Base-by-base conservation (phyloP, 2,113 vertebrate species). In the Procavia capensis region DNA sequence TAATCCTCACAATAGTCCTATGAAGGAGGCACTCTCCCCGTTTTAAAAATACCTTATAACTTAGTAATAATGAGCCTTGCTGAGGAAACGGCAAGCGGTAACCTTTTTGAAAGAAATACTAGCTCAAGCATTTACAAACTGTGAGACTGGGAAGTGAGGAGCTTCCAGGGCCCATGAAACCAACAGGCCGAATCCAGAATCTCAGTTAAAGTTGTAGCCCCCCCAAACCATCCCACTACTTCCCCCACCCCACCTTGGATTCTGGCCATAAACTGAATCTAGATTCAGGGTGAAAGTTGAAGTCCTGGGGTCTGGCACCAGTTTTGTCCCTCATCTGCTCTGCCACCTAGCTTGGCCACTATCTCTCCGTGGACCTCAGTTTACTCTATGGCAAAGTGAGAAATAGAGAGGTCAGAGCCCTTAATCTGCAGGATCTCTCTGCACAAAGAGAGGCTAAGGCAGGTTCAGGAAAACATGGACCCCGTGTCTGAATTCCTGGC, bases 401-500 rank as follows among this genome's bases (percentile, higher is more conserved):
- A 93, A 54, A 16, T 22, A 20, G 34, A 20, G 27, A 14, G 31
- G 70, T 61, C 39, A 63, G 74, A 54, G 41, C 14, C 39, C 11
- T 82, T 80, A 29, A 81, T 89, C 64, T n/a, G 36, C 57, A 59
- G 41, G 16, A n/a, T 74, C 86, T 85, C 75, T 59, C 9, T 27
- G 59, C 78, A 96, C 68, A 96, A 87, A 87, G 75, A 78, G 50
- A 85, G 70, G 41, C 70, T 43, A 22, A 72, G 80, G 54, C 72
- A 78, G 92, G 80, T 91, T 95, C 39, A 31, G 82, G 85, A 74
- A 84, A 50, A 57, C 43, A 2, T 0, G 20, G 45, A 43, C 57
- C 75, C 34, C 19, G 76, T 36, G 63, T 61, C 68, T 88, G 68
- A 29, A 94, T 84, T 84, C 45, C 66, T 39, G 63, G 74, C 88